Percentiles rank a stretch among this genome's conserved stretches.
These are phyloP conservation scores for Schizaphis graminum DNA, from an alignment of 2,888 invertebrate species.

Conservation along the genomic window DNA sequence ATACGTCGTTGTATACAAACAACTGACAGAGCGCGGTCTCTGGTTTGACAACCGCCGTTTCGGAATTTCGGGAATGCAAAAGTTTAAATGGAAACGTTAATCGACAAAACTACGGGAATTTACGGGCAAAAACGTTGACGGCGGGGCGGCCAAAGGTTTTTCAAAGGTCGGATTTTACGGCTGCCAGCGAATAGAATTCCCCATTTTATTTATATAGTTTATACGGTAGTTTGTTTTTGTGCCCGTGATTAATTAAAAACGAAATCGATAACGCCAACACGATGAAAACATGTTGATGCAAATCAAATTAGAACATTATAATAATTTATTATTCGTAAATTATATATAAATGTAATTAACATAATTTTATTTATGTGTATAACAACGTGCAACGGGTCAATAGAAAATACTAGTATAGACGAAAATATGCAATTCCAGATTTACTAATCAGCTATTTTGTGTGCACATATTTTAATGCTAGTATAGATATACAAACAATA, in stretches of 20 bases:
- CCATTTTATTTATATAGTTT: background rate
- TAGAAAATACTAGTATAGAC: background rate
- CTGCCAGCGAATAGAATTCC: background rate
- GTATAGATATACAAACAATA: background rate
- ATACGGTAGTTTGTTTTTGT: constrained; percentile 1
- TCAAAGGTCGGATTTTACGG: constrained; percentile 34
- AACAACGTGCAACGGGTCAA: no score
- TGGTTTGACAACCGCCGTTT: constrained; percentile 29
- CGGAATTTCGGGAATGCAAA: constrained; percentile 55
- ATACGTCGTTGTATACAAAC: constrained; percentile 8
- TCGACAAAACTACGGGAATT: constrained; percentile 42
- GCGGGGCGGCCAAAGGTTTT: constrained; percentile 24
- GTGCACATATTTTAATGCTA: background rate
- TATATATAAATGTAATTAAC: background rate
- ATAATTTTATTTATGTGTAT: background rate
- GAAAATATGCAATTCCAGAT: background rate
- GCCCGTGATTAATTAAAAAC: constrained; percentile 43
- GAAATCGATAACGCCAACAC: background rate
- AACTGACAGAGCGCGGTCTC: constrained; percentile 10
- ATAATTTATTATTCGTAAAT: background rate
- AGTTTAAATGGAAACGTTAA: constrained; percentile 61
- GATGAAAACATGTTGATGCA: background rate
- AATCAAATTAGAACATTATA: background rate
- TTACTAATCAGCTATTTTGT: background rate
- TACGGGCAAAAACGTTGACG: constrained; percentile 22